Percentiles rank a stretch among this genome's conserved stretches.
These are phyloP conservation scores for Allygus modestus DNA, from an alignment of 2,888 invertebrate species.

Conservation along the genomic window DNA sequence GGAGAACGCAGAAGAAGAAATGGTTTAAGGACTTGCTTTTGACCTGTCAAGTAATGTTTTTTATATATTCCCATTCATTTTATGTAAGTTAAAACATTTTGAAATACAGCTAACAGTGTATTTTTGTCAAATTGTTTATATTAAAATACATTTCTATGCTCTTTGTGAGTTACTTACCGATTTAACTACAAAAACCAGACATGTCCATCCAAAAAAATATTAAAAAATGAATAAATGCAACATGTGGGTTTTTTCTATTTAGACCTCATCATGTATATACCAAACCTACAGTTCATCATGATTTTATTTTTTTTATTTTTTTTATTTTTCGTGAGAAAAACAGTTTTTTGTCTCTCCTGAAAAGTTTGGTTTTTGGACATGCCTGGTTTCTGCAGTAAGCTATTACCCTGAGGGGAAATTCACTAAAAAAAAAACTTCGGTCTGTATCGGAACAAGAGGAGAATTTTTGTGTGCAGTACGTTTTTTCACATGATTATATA, in stretches of 20 bases:
- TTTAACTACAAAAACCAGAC: conserved; percentile 9
- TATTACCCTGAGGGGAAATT: too few species aligned
- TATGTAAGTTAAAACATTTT: background rate
- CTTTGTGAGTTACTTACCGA: background rate
- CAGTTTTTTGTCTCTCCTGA: too few species aligned
- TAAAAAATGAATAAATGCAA: background rate
- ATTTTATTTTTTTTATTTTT: background rate
- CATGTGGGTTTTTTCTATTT: background rate
- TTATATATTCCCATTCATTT: background rate
- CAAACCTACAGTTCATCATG: conserved; percentile 4
- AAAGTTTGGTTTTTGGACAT: too few species aligned
- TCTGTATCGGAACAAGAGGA: too few species aligned
- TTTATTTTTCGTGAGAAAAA: background rate
- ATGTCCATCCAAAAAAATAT: background rate
- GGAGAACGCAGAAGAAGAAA: background rate
- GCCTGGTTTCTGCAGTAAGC: too few species aligned
- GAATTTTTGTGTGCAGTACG: too few species aligned
- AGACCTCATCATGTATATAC: background rate
- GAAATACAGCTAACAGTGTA: background rate
- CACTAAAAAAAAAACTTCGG: too few species aligned
- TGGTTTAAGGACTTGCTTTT: conserved; percentile 17
- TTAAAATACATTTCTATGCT: background rate
- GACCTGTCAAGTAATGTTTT: background rate
- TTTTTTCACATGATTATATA: too few species aligned
- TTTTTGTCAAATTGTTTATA: background rate